Evolutionary conservation across 2,888 invertebrate genomes (phyloP), one percentile per base, ranked within the genome.

Genomic region (Campoplex nolae): DNA sequence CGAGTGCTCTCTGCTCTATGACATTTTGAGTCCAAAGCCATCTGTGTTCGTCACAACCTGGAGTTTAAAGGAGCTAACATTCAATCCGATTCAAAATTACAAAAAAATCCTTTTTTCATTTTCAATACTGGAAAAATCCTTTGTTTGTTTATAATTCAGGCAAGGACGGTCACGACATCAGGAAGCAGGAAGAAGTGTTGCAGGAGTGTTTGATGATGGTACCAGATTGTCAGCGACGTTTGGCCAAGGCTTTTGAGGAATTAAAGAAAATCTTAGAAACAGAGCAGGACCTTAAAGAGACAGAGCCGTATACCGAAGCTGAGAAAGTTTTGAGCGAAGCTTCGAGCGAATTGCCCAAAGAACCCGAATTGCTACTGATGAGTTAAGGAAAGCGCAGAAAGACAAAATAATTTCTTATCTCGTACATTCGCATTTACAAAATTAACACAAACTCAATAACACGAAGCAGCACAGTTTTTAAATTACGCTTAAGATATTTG

Each of bases 151-250:
- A 16, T n/a, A 2, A 42, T 9, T 42, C 88, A 93, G 97, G 97
- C 0, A 96, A 97, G 90, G 98, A 98, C 95, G 97, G 97, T 90
- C 97, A 97, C 93, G 96, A 97, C 67, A 95, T 98, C 84, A 96
- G 96, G 77, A 98, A 98, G 92, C 98, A 98, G 94, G 97, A 97
- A 92, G 98, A 98, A 95, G 98, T 98, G 0, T 95, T 98, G 62
- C 97, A 97, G 91, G 99, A 99, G 94, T 97, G 97, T 18, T 95
- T 97, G 91, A 98, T 98, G 97, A 98, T 99, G 98, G 96, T 99
- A 85, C 98, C 98, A 2, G 98, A 99, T 93, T 97, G 98, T 91
- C 97, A 97, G 92, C 96, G 98, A 90, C 96, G 98, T 95, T 96
- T 96, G 87, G 95, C 95, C 67, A 97, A 97, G 94, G 98, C 98